A percentile compares a stretch with the other conserved stretches of the same genome.
phyloP scores from a whole-genome alignment of 37 sponge, comb jelly and placozoan genomes.

The Hormiphora californensis region DNA sequence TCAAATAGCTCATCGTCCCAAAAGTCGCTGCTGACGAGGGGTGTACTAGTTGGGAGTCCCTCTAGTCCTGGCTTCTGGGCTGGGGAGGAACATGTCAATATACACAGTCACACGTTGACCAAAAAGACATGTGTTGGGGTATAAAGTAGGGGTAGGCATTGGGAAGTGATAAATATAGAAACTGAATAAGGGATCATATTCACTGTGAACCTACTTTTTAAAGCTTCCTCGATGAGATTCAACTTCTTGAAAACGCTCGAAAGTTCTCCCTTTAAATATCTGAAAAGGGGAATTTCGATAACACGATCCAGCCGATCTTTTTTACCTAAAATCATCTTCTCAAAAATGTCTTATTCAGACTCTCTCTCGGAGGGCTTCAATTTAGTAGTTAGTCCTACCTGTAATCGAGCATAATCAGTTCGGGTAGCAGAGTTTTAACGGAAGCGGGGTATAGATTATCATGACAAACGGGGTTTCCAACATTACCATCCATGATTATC shows the following conservation, averaged over 20 bases:
- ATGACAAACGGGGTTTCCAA: slow-evolving; percentile 47
- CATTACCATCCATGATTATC: slow-evolving; percentile 8
- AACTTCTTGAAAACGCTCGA: slow-evolving; percentile 13
- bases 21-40: background rate
- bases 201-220: background rate
- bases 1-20: slow-evolving; percentile 48
- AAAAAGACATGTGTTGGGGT: too few relatives aligned
- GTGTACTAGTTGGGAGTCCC: background rate
- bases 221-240: background rate
- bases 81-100: too few relatives aligned
- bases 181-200: too few relatives aligned
- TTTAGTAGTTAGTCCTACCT: too few relatives aligned
- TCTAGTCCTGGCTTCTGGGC: too few relatives aligned
- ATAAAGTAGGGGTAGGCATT: too few relatives aligned
- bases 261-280: slow-evolving; percentile 6
- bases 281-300: background rate
- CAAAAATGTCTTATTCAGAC: too few relatives aligned
- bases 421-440: slow-evolving; percentile 23
- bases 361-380: too few relatives aligned
- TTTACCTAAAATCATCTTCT: too few relatives aligned
- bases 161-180: too few relatives aligned
- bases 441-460: background rate
- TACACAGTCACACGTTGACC: too few relatives aligned
- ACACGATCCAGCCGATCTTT: too few relatives aligned
- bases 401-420: slow-evolving; percentile 24